Percentiles rank a stretch among this genome's conserved stretches.
Conservation (phyloP, 1,140 invertebrate genomes). For the Drosophila carrolli region DNA sequence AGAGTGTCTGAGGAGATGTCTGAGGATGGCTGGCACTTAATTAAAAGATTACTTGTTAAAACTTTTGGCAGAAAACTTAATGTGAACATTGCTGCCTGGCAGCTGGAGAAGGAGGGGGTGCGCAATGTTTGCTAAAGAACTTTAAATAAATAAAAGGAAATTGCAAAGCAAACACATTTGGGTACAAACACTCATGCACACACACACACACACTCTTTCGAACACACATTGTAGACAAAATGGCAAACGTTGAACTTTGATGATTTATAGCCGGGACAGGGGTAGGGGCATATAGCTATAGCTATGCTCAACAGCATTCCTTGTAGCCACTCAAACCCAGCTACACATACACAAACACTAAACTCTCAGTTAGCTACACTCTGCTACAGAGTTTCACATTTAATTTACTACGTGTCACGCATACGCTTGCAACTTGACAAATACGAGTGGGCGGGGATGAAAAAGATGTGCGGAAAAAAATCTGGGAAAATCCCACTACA, state of each 20-base stretch:
- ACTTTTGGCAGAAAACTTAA: slow-evolving; percentile 72
- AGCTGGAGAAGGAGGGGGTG: slow-evolving; percentile 6
- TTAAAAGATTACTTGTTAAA: slow-evolving; percentile 81
- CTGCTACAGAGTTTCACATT: slow-evolving; percentile 70
- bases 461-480: slow-evolving; percentile 42
- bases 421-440: slow-evolving; percentile 72
- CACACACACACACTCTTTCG: slow-evolving; percentile 5
- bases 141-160: slow-evolving; percentile 80
- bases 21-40: slow-evolving; percentile 64
- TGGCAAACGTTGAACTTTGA: slow-evolving; percentile 77
- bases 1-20: slow-evolving; percentile 26
- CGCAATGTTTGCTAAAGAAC: slow-evolving; percentile 71
- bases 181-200: slow-evolving; percentile 41
- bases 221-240: slow-evolving; percentile 59
- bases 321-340: slow-evolving; percentile 51
- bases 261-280: slow-evolving; percentile 59
- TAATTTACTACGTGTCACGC: slow-evolving; percentile 80
- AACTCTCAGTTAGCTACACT: slow-evolving; percentile 60
- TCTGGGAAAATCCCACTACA: slow-evolving; percentile 38
- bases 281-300: slow-evolving; percentile 8
- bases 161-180: slow-evolving; percentile 81
- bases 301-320: slow-evolving; percentile 48
- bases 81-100: slow-evolving; percentile 56
- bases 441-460: slow-evolving; percentile 25
- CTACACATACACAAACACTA: slow-evolving; percentile 34